phyloP scores from a whole-genome alignment of 2,113 vertebrate genomes.

The Talpa occidentalis region DNA sequence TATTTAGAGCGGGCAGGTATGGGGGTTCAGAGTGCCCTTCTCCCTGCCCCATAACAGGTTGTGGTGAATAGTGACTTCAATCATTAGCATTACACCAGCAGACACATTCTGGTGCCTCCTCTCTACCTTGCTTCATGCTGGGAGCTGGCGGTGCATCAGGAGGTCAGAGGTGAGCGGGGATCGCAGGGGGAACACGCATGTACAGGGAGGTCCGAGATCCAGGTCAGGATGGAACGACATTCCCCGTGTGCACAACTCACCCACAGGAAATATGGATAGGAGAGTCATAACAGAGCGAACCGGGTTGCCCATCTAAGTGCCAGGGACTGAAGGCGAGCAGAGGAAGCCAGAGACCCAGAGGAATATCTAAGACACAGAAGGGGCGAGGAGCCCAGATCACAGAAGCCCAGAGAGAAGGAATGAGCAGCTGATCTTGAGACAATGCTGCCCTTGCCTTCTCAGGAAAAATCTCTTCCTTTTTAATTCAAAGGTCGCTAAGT shows the following conservation, averaged over 20 bases:
- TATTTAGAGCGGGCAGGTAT: no score
- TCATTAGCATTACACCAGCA: neutral
- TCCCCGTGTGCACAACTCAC: no score
- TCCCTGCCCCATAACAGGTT: no score
- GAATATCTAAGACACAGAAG: neutral
- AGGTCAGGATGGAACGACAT: no score
- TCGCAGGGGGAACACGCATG: neutral
- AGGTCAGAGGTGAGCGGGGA: neutral
- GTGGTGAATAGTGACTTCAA: neutral
- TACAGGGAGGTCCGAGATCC: neutral
- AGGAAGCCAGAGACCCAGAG: neutral
- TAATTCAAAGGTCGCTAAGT: constrained; percentile 24
- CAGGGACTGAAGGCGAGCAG: neutral
- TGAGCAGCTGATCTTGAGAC: neutral
- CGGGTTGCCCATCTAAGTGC: neutral
- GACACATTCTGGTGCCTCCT: neutral
- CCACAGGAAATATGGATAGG: neutral
- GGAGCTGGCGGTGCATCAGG: neutral
- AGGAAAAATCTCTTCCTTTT: neutral
- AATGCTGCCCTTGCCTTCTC: neutral
- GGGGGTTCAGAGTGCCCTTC: no score
- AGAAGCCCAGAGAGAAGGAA: neutral
- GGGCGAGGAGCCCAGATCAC: neutral
- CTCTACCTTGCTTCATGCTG: neutral
- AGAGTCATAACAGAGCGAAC: neutral